Conservation (phyloP, 2,888 invertebrate genomes). For the Spilosoma lubricipeda region DNA sequence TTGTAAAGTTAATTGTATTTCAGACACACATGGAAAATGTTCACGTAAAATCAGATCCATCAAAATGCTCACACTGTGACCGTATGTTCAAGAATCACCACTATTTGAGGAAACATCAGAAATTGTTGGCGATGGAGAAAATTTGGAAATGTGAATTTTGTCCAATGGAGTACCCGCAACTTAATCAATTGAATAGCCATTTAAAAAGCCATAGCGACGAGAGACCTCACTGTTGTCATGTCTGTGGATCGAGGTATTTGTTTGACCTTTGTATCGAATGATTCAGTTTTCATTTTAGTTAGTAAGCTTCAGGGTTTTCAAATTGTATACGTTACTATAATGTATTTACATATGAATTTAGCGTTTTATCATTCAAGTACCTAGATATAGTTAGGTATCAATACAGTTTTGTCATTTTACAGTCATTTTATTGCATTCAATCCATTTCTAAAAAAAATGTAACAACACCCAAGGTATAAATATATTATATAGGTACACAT, state of each 20-base stretch:
- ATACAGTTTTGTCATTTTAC: too few species aligned
- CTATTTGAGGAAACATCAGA: conserved; percentile 54
- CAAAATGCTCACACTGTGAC: conserved; percentile 64
- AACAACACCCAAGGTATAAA: too few species aligned
- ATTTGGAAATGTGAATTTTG: conserved; percentile 61
- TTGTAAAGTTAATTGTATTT: conserved; percentile 21
- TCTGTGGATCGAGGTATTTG: conserved; percentile 54
- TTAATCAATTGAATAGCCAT: conserved; percentile 54
- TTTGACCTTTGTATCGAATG: not conserved
- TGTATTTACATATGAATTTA: too few species aligned
- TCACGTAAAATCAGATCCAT: conserved; percentile 29
- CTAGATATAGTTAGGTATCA: too few species aligned
- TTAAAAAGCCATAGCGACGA: conserved; percentile 64
- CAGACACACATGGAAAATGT: conserved; percentile 44
- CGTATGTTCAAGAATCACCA: conserved; percentile 58
- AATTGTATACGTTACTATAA: not conserved
- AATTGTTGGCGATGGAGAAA: conserved; percentile 47
- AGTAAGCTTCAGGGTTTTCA: too few species aligned
- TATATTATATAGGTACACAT: too few species aligned
- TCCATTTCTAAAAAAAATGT: not conserved
- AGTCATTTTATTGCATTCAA: not conserved
- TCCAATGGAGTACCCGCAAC: conserved; percentile 52
- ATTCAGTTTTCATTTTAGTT: not conserved
- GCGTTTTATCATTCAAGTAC: too few species aligned
- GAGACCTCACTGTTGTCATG: conserved; percentile 58